These are phyloP conservation scores for Neodontobutis hainanensis DNA, from an alignment of 2,113 vertebrate species.

Conservation along the genomic window DNA sequence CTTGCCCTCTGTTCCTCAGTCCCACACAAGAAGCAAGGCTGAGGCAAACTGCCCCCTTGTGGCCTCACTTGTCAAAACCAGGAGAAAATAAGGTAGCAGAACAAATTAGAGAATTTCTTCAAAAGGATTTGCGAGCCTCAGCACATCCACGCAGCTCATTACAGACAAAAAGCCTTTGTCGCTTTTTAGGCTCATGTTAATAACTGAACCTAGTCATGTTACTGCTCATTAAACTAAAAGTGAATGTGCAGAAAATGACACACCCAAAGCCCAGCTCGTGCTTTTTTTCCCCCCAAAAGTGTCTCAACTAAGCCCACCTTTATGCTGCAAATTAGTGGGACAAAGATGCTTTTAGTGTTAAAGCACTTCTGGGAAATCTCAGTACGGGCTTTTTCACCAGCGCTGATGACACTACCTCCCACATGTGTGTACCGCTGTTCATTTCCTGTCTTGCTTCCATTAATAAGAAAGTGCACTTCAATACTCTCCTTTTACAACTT, in stretches of 20 bases:
- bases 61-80: conserved; percentile 51
- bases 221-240: conserved; percentile 4
- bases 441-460: conserved; percentile 70
- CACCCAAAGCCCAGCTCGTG: conserved; percentile 4
- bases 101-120: conserved; percentile 33
- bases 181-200: conserved; percentile 37
- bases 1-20: conserved; percentile 30
- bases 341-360: conserved; percentile 51
- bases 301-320: conserved; percentile 39
- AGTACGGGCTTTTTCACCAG: conserved; percentile 22
- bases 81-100: conserved; percentile 2
- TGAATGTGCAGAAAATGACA: conserved; percentile 27
- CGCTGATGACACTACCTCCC: conserved; percentile 18
- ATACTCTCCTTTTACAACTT: conserved; percentile 56
- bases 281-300: conserved; percentile 34
- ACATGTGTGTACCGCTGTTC: conserved; percentile 56
- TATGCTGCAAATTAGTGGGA: conserved; percentile 35
- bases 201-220: conserved; percentile 13
- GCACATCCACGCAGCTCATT: conserved; percentile 45
- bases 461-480: conserved; percentile 74
- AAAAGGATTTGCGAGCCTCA: conserved; percentile 35
- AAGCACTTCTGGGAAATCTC: conserved; percentile 57
- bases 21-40: conserved; percentile 31
- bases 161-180: conserved; percentile 48
- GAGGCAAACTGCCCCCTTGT: conserved; percentile 76